Conservation (phyloP, 1,140 invertebrate species). For the Piezodorus guildinii region DNA sequence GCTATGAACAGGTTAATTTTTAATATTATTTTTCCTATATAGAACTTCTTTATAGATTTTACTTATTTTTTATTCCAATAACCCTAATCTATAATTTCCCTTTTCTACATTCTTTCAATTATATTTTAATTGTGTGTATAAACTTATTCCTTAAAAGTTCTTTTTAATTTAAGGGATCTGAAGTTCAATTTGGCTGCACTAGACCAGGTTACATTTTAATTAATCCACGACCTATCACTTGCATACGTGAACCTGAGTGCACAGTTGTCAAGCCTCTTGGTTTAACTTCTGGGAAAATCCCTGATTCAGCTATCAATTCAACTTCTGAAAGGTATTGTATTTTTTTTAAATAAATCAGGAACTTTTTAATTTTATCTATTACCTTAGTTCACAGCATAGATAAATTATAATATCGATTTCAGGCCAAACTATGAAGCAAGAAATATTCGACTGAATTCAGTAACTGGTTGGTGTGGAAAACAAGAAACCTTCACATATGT, state of each 20-base stretch:
- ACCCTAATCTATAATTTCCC: too few relatives aligned
- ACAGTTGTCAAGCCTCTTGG: slow-evolving; percentile 85
- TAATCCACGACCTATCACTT: slow-evolving; percentile 78
- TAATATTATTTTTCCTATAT: slow-evolving; percentile 14
- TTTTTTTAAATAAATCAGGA: background rate
- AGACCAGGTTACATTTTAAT: slow-evolving; percentile 87
- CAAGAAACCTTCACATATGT: slow-evolving; percentile 92
- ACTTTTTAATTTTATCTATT: background rate
- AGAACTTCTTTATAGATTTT: too few relatives aligned
- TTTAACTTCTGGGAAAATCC: slow-evolving; percentile 79
- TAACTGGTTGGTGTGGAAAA: slow-evolving; percentile 90
- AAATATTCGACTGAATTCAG: slow-evolving; percentile 82
- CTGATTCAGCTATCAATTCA: slow-evolving; percentile 91
- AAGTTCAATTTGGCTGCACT: slow-evolving; percentile 81
- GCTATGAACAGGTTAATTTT: slow-evolving; percentile 67
- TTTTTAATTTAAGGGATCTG: slow-evolving; percentile 48
- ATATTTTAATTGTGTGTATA: too few relatives aligned
- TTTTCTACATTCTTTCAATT: too few relatives aligned
- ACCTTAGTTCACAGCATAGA: background rate
- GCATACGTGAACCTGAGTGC: slow-evolving; percentile 84
- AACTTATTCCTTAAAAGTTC: background rate
- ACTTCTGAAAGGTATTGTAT: slow-evolving; percentile 59
- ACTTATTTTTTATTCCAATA: too few relatives aligned
- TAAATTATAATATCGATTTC: background rate
- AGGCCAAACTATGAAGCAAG: slow-evolving; percentile 80